Conservation (phyloP, 2,797 vertebrate genomes). For the Carapus acus region DNA sequence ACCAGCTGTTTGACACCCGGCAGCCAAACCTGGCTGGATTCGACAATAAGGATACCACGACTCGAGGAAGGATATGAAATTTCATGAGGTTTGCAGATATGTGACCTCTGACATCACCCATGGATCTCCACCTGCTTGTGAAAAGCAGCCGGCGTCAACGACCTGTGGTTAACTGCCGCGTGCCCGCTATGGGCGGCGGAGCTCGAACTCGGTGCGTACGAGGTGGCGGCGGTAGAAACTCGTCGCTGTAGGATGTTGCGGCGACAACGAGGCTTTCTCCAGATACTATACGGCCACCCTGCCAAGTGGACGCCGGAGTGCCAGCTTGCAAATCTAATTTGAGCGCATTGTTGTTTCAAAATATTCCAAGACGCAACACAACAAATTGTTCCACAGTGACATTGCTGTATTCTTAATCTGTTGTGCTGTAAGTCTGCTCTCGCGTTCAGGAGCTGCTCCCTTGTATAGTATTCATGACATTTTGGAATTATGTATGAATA, state of each 20-base stretch:
- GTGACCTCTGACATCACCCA: slow-evolving; percentile 63
- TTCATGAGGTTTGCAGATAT: slow-evolving; percentile 69
- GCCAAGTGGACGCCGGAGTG: slow-evolving; percentile 17
- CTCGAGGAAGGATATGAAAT: slow-evolving; percentile 65
- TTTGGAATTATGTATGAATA: slow-evolving; percentile 65
- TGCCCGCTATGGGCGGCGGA: slow-evolving; percentile 42
- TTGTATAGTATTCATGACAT: slow-evolving; percentile 55
- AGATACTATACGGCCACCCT: slow-evolving; percentile 15
- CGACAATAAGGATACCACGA: slow-evolving; percentile 61
- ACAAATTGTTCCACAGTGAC: slow-evolving; percentile 5
- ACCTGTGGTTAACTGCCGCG: slow-evolving; percentile 42
- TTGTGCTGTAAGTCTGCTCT: slow-evolving; percentile 16
- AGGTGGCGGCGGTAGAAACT: slow-evolving; percentile 30
- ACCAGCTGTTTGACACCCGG: slow-evolving; percentile 62
- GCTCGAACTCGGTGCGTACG: slow-evolving; percentile 25
- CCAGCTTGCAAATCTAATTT: slow-evolving; percentile 12
- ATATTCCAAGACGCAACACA: slow-evolving; percentile 2
- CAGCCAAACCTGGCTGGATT: slow-evolving; percentile 59
- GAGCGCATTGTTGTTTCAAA: not conserved
- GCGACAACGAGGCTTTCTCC: slow-evolving; percentile 19
- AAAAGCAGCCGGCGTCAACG: slow-evolving; percentile 52
- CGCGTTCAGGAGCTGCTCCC: slow-evolving; percentile 20
- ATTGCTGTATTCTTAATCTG: slow-evolving; percentile 3
- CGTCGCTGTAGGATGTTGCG: slow-evolving; percentile 24
- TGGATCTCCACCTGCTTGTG: slow-evolving; percentile 62